These are phyloP conservation scores for Parnassius glacialis DNA, from an alignment of 2,888 invertebrate genomes.

Conservation along the genomic window DNA sequence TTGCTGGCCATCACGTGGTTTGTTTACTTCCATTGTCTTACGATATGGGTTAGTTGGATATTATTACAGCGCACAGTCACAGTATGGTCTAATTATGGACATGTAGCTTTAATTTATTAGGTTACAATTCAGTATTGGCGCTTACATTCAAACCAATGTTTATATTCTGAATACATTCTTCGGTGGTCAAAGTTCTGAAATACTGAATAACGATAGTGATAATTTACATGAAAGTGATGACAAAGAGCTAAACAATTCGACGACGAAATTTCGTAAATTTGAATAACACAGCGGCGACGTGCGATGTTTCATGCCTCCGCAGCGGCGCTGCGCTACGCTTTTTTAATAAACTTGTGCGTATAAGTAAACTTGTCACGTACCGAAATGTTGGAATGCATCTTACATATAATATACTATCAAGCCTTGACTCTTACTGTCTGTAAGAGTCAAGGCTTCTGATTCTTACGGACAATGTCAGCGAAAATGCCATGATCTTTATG, in stretches of 20 bases:
- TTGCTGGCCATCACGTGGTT: no score
- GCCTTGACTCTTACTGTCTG: conserved; percentile 43
- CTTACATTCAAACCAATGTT: not conserved
- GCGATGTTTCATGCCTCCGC: conserved; percentile 16
- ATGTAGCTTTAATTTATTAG: no score
- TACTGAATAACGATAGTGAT: conserved; percentile 8
- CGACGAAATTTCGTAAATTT: conserved; percentile 17
- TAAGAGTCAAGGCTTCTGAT: conserved; percentile 33
- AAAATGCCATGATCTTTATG: conserved; percentile 39
- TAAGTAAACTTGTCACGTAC: conserved; percentile 46
- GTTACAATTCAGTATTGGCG: not conserved
- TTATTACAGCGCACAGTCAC: no score
- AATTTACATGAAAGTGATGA: conserved; percentile 17
- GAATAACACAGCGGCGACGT: conserved; percentile 13
- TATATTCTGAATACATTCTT: not conserved
- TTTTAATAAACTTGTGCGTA: conserved; percentile 31
- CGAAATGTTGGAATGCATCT: conserved; percentile 33
- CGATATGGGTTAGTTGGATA: no score
- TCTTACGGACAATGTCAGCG: conserved; percentile 46
- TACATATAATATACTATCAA: conserved; percentile 22
- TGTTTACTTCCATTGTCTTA: no score
- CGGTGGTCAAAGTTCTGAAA: not conserved
- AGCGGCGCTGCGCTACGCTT: conserved; percentile 3
- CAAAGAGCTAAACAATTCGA: conserved; percentile 18
- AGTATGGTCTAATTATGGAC: no score